Percentiles rank a stretch among this genome's conserved stretches.
Conservation (phyloP, 30 jellyfish, hydroid and myxozoan genomes). For the Cassiopea xamachana region DNA sequence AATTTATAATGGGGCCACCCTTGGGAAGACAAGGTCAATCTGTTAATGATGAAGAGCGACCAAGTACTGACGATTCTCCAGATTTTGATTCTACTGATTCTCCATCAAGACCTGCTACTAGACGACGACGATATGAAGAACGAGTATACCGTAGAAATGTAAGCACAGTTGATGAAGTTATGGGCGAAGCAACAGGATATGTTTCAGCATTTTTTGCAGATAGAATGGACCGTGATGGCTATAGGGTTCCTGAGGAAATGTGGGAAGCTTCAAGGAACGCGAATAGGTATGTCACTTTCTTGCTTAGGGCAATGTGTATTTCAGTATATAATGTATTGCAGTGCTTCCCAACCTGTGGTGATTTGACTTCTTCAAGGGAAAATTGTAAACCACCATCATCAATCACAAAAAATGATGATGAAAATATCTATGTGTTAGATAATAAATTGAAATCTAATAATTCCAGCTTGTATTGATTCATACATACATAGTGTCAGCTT, state of each 20-base stretch:
- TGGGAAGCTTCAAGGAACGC: conserved; percentile 28
- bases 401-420: too few relatives aligned
- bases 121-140: conserved; percentile 44
- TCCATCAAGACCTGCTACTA: conserved; percentile 28
- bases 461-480: too few relatives aligned
- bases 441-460: too few relatives aligned
- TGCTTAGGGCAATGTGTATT: background rate
- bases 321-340: background rate
- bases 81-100: conserved; percentile 57
- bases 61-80: conserved; percentile 1
- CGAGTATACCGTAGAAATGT: conserved; percentile 34
- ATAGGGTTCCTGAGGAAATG: conserved; percentile 68
- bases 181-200: conserved; percentile 64
- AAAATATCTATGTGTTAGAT: too few relatives aligned
- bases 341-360: too few relatives aligned
- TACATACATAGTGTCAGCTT: too few relatives aligned
- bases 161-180: conserved; percentile 69
- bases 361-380: too few relatives aligned
- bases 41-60: conserved; percentile 45
- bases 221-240: conserved; percentile 78
- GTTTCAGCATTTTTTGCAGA: conserved; percentile 71
- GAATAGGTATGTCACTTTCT: conserved; percentile 23
- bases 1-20: conserved; percentile 62
- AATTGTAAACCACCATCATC: too few relatives aligned
- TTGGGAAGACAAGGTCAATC: conserved; percentile 6